Conservation (phyloP, 2,888 invertebrate genomes). For the Ariolimax columbianus region DNA sequence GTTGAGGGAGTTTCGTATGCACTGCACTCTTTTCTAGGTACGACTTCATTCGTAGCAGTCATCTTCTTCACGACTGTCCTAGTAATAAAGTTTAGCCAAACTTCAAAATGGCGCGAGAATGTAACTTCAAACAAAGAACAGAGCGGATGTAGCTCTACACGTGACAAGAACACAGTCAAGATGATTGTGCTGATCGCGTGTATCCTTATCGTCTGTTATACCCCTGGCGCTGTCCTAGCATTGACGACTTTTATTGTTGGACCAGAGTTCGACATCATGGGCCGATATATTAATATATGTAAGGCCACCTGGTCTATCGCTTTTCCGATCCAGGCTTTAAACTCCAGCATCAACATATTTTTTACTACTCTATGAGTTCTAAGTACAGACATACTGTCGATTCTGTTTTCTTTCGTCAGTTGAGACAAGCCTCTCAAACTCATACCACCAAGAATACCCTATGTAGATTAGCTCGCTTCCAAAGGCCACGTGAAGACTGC, state of each 20-base stretch:
- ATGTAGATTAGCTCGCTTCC: too few species aligned
- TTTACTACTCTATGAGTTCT: conserved; percentile 18
- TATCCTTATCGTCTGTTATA: conserved; percentile 25
- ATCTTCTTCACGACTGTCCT: conserved; percentile 5
- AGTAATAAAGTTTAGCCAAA: neutral
- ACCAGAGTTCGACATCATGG: conserved; percentile 12
- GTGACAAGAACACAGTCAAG: conserved; percentile 14
- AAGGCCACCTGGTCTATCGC: neutral
- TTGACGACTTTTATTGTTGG: neutral
- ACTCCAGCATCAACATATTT: conserved; percentile 28
- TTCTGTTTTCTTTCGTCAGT: too few species aligned
- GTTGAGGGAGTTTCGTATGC: neutral
- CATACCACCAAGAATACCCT: too few species aligned
- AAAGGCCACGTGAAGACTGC: too few species aligned
- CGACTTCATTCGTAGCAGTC: conserved; percentile 9
- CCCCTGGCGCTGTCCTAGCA: neutral
- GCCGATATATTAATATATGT: neutral
- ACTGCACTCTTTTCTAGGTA: neutral
- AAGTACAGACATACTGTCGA: conserved; percentile 9
- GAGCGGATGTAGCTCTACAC: neutral
- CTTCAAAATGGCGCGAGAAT: conserved; percentile 3
- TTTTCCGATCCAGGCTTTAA: neutral
- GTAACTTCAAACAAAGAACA: neutral
- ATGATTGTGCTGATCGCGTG: conserved; percentile 7
- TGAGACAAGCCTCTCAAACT: too few species aligned